Evolutionary conservation across 2,797 vertebrate species (phyloP), one percentile per base, ranked within the genome.

Genomic region (Champsocephalus esox): DNA sequence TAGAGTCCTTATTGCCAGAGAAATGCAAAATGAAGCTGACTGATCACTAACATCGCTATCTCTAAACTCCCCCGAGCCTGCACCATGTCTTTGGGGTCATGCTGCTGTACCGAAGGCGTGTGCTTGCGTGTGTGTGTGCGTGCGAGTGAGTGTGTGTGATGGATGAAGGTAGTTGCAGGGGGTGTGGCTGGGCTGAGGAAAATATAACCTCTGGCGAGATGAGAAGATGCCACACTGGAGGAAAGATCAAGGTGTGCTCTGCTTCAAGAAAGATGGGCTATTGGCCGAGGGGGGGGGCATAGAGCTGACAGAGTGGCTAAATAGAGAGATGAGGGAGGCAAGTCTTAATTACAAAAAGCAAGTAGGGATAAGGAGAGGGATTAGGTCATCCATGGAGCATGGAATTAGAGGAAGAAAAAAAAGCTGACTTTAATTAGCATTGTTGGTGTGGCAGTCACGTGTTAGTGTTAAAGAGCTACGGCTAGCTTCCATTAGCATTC

Each of bases 301-400:
- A 78, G 81, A 90, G 84, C 88, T 83, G 89, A 90, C 90, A 90
- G 84, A 88, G 85, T 89, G 79, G 82, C 89, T 91, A 89, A 92
- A 94, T 87, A 84, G 88, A 92, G 89, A 87, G 80, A 91, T 87
- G 90, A 93, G 87, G 87, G 80, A 89, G 82, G 86, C 85, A 82
- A 93, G 92, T 91, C 91, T 93, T 93, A 94, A 95, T 95, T 94
- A 94, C 93, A 95, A 93, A 95, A 92, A 94, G 92, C 89, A 85
- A 87, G 87, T 82, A 81, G 79, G 90, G 90, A 93, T 89, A 91
- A 93, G 90, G 83, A 89, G 80, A 88, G 83, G 90, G 93, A 94
- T 94, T 92, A 93, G 92, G 92, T 93, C 92, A 93, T 90, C 82
- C 88, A 85, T 80, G 77, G 88, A 88, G 91, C 82, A 89, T 52